A percentile compares a stretch with the other conserved stretches of the same genome.
phyloP scores from a whole-genome alignment of 2,113 vertebrate genomes.

The Alaudala cheleensis region DNA sequence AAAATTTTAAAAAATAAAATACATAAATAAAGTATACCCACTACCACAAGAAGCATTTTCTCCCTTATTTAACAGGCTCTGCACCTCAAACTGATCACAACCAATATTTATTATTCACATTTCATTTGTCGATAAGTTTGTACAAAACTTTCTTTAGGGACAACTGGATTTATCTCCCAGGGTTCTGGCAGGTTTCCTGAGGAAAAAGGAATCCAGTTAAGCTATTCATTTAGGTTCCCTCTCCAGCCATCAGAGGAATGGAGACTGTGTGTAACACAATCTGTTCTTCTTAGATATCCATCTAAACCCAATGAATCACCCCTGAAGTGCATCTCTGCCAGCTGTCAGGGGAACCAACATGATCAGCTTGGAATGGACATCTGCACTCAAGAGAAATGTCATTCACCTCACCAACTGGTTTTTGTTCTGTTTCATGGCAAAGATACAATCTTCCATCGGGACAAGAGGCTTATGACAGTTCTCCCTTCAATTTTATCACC shows the following conservation, averaged over 20 bases:
- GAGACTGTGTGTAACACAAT: not conserved
- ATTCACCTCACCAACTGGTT: not conserved
- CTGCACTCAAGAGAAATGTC: not conserved
- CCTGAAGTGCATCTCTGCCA: not conserved
- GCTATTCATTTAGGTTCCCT: not conserved
- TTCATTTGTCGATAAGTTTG: not conserved
- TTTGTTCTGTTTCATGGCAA: not conserved
- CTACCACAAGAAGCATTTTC: not conserved
- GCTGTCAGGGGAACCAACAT: not conserved
- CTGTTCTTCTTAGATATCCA: not conserved
- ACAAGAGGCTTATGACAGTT: not conserved
- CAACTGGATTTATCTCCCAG: not conserved
- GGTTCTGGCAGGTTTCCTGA: not conserved
- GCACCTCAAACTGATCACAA: not conserved
- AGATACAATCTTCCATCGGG: not conserved
- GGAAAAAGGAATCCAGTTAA: not conserved
- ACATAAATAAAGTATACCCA: not conserved
- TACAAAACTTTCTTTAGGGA: not conserved
- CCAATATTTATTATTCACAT: not conserved
- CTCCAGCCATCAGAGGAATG: not conserved
- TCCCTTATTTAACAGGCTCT: not conserved
- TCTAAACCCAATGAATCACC: not conserved
- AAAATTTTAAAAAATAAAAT: not conserved
- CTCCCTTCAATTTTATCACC: not conserved
- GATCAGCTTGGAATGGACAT: not conserved